Base-by-base conservation (phyloP, 2,888 invertebrate genomes). In the Gymnocheta viridis region DNA sequence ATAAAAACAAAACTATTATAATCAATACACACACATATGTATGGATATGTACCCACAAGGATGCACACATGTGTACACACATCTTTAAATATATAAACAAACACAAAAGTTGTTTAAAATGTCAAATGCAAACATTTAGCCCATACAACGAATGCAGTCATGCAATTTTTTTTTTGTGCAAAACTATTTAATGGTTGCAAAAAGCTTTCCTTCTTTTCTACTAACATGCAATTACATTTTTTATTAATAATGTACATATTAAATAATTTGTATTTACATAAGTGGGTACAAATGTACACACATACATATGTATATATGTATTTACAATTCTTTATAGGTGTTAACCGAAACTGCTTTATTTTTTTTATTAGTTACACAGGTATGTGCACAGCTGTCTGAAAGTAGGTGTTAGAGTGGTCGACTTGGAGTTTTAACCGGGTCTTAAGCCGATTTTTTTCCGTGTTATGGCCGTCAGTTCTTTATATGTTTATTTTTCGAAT, bases 41-140 rank as follows among this genome's bases (percentile, higher is more conserved):
- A 32, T 32, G 32, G 32, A 7, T 7, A 32, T 41, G 41, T 41
- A 41, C 32, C 3, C 14, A n/a, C 14, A 24, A 27, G 4, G 12
- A n/a, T 62, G 7, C 10, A 12, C 12, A 29, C 17, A 10, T 19
- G 22, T 29, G 29, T 41, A 62, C 24, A 24, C n/a, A 41, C 12
- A 4, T 58, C 19, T 19, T 35, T 5, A 1, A 7, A 22, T 12
- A n/a, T 5, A 58, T 6, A 58, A 58, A 58, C 14, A 58, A 19
- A 12, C 27, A 19, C 7, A 32, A 29, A 56, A 56, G 24, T 35
- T 35, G 58, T 22, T 29, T 29, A 29, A 54, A 74, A 66, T 74
- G 38, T 74, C 74, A 74, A 51, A 62, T 60, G 49, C 49, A 73
- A 49, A 73, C 60, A 27, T 60, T 73, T 49, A 49, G 38, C 38